These are phyloP conservation scores for Agrotis exclamationis DNA, from an alignment of 2,888 invertebrate species.

Conservation along the genomic window DNA sequence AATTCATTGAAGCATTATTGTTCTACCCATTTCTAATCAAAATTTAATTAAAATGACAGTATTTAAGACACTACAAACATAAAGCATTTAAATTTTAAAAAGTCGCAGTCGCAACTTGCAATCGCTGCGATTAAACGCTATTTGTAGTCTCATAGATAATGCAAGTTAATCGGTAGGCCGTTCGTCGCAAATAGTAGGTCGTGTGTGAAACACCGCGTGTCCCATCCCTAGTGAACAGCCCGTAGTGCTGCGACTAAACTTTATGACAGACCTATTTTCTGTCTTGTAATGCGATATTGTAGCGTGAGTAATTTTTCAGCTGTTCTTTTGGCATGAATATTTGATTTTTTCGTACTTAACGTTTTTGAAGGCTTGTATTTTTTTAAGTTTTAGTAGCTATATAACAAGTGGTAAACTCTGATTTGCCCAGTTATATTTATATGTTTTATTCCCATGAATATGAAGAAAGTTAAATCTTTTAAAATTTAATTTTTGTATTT, in stretches of 20 bases:
- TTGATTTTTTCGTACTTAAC: not conserved
- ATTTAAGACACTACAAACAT: not conserved
- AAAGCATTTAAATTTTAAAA: not conserved
- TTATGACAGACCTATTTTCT: not conserved
- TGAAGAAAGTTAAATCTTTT: no score
- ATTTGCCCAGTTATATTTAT: not conserved
- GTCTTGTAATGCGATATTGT: conserved; percentile 5
- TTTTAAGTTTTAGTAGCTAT: not conserved
- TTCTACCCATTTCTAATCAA: not conserved
- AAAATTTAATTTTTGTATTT: no score
- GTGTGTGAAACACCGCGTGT: conserved; percentile 8
- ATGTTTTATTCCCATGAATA: no score
- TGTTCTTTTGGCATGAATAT: conserved; percentile 4
- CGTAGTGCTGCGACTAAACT: not conserved
- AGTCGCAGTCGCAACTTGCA: not conserved
- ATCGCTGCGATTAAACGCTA: conserved; percentile 2
- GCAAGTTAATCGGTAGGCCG: not conserved
- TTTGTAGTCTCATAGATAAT: conserved; percentile 3
- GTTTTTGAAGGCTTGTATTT: not conserved
- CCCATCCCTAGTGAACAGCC: not conserved
- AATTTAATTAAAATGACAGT: conserved; percentile 3
- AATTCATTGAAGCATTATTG: not conserved
- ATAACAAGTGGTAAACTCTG: not conserved
- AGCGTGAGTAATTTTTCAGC: conserved; percentile 2
- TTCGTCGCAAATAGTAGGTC: not conserved